Evolutionary conservation across 1,140 invertebrate genomes (phyloP), one percentile per base, ranked within the genome.

Genomic region (Colletes gigas): DNA sequence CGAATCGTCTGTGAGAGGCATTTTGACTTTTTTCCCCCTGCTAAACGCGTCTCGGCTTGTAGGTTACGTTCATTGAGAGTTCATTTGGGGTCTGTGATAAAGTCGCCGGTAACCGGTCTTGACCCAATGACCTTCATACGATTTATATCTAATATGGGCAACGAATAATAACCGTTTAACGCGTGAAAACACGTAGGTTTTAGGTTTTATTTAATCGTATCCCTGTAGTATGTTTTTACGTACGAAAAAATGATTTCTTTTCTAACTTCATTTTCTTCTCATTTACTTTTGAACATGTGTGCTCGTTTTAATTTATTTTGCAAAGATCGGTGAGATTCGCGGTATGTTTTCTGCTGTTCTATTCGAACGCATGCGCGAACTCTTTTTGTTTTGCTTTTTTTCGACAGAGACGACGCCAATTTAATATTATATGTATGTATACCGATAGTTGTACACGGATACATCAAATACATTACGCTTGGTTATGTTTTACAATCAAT

Each of bases 121-220:
- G 88, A 91, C 88, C 88, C 82, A 90, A 91, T 92, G 90, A 92
- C 92, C 92, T 92, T 92, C 90, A 87, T 86, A 84, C 54, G 79
- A 75, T 68, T 82, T 57, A 70, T 59, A 82, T 80, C 60, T 60
- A 66, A 14, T 63, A 69, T 68, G 72, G 59, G 67, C 72, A 66
- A 57, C 67, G 65, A 75, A 30, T 50, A 79, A 71, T 82, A 82
- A 81, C 68, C 81, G 81, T 14, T 30, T 59, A 19, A 54, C 17
- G 1, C 54, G 44, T 60, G n/a, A 52, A 59, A 74, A 74, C 3
- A 30, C 30, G 30, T 30, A 30, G 30, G 17, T n/a, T 15, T 6
- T 15, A 8, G 44, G 54, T 57, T 65, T 70, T 50, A 63, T 63
- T 57, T 15, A 1, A n/a, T 15, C 12, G 10, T 41, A 9, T 19